These are phyloP conservation scores for Rhea pennata DNA, from an alignment of 2,113 vertebrate species.

Conservation along the genomic window DNA sequence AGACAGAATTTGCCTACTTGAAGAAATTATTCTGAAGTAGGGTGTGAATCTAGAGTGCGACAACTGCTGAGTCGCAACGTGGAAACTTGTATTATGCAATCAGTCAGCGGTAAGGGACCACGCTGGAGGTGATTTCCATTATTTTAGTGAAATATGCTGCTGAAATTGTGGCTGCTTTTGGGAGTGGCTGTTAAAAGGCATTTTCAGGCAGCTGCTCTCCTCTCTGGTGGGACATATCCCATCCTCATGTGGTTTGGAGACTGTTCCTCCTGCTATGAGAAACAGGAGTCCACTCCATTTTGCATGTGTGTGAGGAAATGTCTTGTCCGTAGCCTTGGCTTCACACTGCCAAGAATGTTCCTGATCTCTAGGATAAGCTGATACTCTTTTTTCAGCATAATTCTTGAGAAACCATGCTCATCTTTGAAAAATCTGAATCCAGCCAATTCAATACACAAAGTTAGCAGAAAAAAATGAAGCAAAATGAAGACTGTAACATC, in stretches of 20 bases:
- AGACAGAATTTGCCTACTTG: background rate
- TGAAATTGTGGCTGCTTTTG: background rate
- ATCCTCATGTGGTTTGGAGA: background rate
- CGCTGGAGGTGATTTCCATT: conserved; percentile 11
- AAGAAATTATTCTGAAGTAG: conserved; percentile 1
- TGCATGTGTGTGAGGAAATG: background rate
- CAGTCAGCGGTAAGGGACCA: background rate
- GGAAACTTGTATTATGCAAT: background rate
- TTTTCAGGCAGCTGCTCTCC: background rate
- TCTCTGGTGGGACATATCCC: background rate
- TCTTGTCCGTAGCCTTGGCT: background rate
- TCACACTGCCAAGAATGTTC: background rate
- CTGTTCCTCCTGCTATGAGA: background rate
- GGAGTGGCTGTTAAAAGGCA: background rate
- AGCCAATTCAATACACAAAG: conserved; percentile 2
- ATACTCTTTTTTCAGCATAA: background rate
- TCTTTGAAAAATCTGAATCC: background rate
- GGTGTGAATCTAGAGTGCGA: background rate
- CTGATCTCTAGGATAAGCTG: background rate
- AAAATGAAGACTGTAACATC: background rate
- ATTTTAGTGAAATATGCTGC: background rate
- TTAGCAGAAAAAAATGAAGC: conserved; percentile 14
- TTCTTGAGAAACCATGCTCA: background rate
- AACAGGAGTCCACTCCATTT: background rate
- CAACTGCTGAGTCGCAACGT: background rate